Percentiles rank a stretch among this genome's conserved stretches.
Evolutionary conservation across 2,888 invertebrate species (phyloP).

Genomic region (Melieria picta): DNA sequence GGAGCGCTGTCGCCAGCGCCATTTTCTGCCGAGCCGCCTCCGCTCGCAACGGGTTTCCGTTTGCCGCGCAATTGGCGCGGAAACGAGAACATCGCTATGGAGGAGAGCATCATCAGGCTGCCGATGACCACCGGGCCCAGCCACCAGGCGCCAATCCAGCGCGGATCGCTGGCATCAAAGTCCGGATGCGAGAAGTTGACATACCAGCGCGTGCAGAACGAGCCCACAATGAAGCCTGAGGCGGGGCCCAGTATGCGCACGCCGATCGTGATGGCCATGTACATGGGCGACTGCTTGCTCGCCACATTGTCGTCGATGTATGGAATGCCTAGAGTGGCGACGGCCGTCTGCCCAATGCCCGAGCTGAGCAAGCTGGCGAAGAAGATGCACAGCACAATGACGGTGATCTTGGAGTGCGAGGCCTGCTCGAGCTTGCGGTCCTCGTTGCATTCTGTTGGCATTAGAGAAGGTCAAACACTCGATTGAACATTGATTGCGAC

Average conservation of each 20-base stretch:
- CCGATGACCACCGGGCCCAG: slow-evolving; percentile 87
- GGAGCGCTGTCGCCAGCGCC: slow-evolving; percentile 38
- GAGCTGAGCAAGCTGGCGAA: slow-evolving; percentile 88
- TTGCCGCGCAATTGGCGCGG: slow-evolving; percentile 79
- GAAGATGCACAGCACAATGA: slow-evolving; percentile 86
- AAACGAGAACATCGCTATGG: slow-evolving; percentile 90
- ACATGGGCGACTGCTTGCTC: slow-evolving; percentile 89
- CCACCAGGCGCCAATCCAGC: slow-evolving; percentile 99
- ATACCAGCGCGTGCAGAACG: slow-evolving; percentile 87
- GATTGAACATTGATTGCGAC: slow-evolving; percentile 2
- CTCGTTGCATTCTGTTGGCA: slow-evolving; percentile 69
- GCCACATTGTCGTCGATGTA: slow-evolving; percentile 95
- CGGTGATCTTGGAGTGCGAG: slow-evolving; percentile 79
- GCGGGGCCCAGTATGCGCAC: slow-evolving; percentile 91
- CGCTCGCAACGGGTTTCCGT: slow-evolving; percentile 51
- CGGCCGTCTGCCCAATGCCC: slow-evolving; percentile 92
- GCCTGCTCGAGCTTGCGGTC: slow-evolving; percentile 73
- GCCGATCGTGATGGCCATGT: slow-evolving; percentile 93
- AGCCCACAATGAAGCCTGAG: slow-evolving; percentile 88
- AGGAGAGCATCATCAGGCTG: slow-evolving; percentile 81
- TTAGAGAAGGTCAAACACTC: too few relatives aligned
- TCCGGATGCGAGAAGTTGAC: slow-evolving; percentile 83
- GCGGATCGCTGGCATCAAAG: slow-evolving; percentile 81
- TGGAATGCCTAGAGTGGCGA: slow-evolving; percentile 91
- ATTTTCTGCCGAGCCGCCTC: slow-evolving; percentile 4